These are phyloP conservation scores for Amblyraja radiata DNA, from an alignment of 2,797 vertebrate genomes.

Conservation along the genomic window DNA sequence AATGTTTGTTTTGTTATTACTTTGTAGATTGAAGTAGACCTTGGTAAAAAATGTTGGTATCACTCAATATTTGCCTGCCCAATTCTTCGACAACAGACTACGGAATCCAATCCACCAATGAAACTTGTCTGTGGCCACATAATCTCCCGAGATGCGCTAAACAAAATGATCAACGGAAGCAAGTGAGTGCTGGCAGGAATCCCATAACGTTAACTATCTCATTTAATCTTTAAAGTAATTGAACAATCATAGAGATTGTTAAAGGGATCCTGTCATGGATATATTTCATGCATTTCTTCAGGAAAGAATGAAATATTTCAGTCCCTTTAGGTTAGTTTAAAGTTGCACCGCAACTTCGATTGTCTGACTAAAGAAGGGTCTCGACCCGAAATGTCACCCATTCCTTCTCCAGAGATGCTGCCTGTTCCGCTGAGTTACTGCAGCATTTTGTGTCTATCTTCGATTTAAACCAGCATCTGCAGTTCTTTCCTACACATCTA, in stretches of 20 bases:
- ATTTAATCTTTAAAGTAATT: background rate
- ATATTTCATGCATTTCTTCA: background rate
- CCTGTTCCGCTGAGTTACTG: no score
- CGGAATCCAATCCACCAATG: conserved; percentile 75
- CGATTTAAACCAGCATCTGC: no score
- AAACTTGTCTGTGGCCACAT: conserved; percentile 75
- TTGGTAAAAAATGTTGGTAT: conserved; percentile 76
- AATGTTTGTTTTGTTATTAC: conserved; percentile 33
- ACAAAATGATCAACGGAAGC: conserved; percentile 81
- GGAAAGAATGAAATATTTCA: background rate
- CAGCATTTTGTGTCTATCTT: no score
- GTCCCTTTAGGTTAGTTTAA: background rate
- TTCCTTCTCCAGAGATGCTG: no score
- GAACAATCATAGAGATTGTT: background rate
- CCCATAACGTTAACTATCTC: background rate
- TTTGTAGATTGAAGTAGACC: conserved; percentile 71
- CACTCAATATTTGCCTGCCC: conserved; percentile 77
- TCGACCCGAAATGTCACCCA: no score
- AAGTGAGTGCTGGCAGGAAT: conserved; percentile 61
- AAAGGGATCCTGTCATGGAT: background rate
- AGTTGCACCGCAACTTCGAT: background rate
- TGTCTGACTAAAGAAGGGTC: no score
- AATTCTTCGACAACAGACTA: conserved; percentile 76
- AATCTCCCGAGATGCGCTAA: conserved; percentile 76
- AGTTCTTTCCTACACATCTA: no score